Evolutionary conservation across 2,113 vertebrate genomes (phyloP).

Genomic region (Eptesicus fuscus): DNA sequence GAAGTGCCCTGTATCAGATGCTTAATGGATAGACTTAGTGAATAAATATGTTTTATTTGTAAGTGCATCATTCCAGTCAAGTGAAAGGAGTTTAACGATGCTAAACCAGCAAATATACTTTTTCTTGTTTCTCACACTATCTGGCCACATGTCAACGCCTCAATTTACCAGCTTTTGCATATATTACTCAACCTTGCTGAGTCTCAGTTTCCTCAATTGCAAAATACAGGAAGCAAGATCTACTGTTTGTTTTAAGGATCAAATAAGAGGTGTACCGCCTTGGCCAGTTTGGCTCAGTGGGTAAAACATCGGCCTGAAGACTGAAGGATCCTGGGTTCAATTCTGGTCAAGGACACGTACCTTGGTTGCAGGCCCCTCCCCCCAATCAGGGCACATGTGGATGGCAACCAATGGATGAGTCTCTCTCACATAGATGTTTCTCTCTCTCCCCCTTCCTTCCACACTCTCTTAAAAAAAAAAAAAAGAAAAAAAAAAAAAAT

Average conservation of each 20-base stretch:
- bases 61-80: slow-evolving; percentile 1
- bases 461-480: no score
- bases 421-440: no score
- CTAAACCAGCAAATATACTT: slow-evolving; percentile 4
- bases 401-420: no score
- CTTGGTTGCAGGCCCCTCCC: no score
- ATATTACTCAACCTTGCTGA: not conserved
- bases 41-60: slow-evolving; percentile 49
- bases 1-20: not conserved
- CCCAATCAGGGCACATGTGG: no score
- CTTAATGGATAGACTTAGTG: slow-evolving; percentile 27
- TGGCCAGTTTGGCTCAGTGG: no score
- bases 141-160: not conserved
- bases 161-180: not conserved
- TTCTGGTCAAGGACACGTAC: no score
- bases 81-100: not conserved
- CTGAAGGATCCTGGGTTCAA: no score
- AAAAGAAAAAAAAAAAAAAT: no score
- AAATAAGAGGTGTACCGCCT: not conserved
- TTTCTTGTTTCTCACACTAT: not conserved
- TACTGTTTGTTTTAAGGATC: not conserved
- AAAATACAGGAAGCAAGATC: not conserved
- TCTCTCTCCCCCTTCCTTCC: no score
- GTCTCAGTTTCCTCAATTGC: slow-evolving; percentile 33
- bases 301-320: no score